Evolutionary conservation across 2,888 invertebrate species (phyloP).

Genomic region (Microdon myrmicae): DNA sequence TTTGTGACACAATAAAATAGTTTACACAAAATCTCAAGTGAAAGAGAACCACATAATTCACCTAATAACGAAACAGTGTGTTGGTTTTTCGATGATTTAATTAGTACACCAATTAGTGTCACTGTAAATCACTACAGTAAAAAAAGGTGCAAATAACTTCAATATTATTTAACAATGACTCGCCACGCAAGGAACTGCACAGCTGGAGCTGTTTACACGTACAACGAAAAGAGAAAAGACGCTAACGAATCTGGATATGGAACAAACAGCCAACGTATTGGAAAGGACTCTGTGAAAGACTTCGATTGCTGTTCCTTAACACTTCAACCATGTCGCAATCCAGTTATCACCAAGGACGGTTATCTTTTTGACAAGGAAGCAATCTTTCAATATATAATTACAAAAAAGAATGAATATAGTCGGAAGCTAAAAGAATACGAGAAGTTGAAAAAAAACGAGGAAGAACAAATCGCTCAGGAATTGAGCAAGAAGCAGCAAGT

Average conservation of each 20-base stretch:
- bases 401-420: constrained; percentile 91
- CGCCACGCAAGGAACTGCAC: constrained; percentile 98
- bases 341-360: constrained; percentile 91
- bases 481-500: constrained; percentile 69
- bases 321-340: constrained; percentile 94
- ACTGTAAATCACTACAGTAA: background rate
- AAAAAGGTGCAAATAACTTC: background rate
- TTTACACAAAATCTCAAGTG: too few relatives aligned
- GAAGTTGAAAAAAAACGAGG: constrained; percentile 81
- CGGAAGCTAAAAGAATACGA: constrained; percentile 93
- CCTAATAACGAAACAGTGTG: too few relatives aligned
- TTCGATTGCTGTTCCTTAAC: constrained; percentile 98
- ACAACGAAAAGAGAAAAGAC: constrained; percentile 97
- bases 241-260: constrained; percentile 95
- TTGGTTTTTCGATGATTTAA: too few relatives aligned
- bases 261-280: constrained; percentile 84
- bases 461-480: constrained; percentile 75
- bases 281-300: constrained; percentile 78
- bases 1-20: too few relatives aligned
- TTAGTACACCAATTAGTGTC: too few relatives aligned
- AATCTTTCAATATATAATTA: constrained; percentile 91
- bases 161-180: constrained; percentile 73
- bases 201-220: constrained; percentile 97
- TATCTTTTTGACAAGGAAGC: constrained; percentile 97
- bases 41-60: too few relatives aligned